Evolutionary conservation across 2,888 invertebrate species (phyloP).

Genomic region (Sisyra nigra): DNA sequence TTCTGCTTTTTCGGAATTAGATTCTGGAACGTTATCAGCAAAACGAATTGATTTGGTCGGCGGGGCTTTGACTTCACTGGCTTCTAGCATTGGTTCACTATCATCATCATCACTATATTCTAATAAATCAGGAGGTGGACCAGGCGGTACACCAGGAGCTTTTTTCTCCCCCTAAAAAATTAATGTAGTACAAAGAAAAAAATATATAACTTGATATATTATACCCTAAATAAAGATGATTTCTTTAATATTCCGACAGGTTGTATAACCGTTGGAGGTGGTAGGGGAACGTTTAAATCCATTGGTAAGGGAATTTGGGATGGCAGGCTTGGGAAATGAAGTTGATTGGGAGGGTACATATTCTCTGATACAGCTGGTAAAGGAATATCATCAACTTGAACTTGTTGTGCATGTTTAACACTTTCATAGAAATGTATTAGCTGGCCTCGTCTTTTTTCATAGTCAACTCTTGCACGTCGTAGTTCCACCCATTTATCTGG

Average conservation of each 20-base stretch:
- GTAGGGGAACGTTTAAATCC: conserved; percentile 24
- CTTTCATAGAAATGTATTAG: conserved; percentile 88
- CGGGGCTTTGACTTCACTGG: conserved; percentile 24
- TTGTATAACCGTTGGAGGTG: conserved; percentile 35
- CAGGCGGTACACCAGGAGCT: conserved; percentile 78
- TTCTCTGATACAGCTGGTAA: conserved; percentile 46
- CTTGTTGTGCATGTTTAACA: conserved; percentile 88
- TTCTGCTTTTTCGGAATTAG: conserved; percentile 15
- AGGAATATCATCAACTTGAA: conserved; percentile 90
- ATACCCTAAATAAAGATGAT: conserved; percentile 31
- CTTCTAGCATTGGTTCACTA: conserved; percentile 10
- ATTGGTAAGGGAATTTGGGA: conserved; percentile 40
- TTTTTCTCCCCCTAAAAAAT: conserved; percentile 31
- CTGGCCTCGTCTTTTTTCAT: conserved; percentile 75
- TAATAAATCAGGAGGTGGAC: conserved; percentile 57
- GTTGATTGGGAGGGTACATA: conserved; percentile 26
- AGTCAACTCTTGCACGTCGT: conserved; percentile 81
- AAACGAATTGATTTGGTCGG: conserved; percentile 41
- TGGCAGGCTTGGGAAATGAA: conserved; percentile 31
- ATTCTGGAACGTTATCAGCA: conserved; percentile 25
- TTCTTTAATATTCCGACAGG: conserved; percentile 60
- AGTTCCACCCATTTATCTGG: conserved; percentile 86
- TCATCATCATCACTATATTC: conserved; percentile 15
- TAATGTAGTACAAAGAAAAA: conserved; percentile 3
- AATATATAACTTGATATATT: background rate